These are phyloP conservation scores for Aleiodes sp. DNA, from an alignment of 1,140 invertebrate species.

Conservation along the genomic window DNA sequence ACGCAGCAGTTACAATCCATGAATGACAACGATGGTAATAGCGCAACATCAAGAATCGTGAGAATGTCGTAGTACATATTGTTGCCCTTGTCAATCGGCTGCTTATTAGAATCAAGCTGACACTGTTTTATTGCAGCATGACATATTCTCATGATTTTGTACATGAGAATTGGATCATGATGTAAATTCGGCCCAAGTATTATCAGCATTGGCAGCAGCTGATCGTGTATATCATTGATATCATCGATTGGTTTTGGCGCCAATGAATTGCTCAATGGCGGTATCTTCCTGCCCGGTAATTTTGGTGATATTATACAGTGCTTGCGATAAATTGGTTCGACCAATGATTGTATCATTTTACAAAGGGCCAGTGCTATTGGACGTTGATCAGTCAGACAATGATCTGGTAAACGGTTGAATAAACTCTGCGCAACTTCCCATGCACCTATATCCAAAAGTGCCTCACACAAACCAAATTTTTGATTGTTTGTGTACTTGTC, in stretches of 20 bases:
- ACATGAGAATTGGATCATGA: constrained; percentile 87
- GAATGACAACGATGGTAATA: constrained; percentile 90
- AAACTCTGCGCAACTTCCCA: constrained; percentile 87
- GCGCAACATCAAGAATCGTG: constrained; percentile 84
- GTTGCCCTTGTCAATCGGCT: constrained; percentile 56
- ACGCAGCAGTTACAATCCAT: constrained; percentile 95
- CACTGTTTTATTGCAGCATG: constrained; percentile 66
- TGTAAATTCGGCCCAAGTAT: constrained; percentile 89
- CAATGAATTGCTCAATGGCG: constrained; percentile 69
- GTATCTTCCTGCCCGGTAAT: constrained; percentile 71
- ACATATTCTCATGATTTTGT: constrained; percentile 81
- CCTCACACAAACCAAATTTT: constrained; percentile 92
- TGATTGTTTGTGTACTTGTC: constrained; percentile 85
- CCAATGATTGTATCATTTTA: constrained; percentile 82
- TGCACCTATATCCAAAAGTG: constrained; percentile 86
- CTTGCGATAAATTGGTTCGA: constrained; percentile 89
- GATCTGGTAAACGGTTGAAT: constrained; percentile 83
- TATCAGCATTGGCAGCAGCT: constrained; percentile 87
- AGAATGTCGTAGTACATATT: constrained; percentile 82
- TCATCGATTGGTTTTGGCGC: constrained; percentile 71
- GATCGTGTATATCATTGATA: constrained; percentile 79
- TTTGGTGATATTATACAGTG: constrained; percentile 77
- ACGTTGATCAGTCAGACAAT: constrained; percentile 79
- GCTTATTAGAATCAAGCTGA: constrained; percentile 54
- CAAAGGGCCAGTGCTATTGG: constrained; percentile 84